A percentile compares a stretch with the other conserved stretches of the same genome.
phyloP scores from a whole-genome alignment of 2,888 invertebrate genomes.

The Miltochrista miniata region DNA sequence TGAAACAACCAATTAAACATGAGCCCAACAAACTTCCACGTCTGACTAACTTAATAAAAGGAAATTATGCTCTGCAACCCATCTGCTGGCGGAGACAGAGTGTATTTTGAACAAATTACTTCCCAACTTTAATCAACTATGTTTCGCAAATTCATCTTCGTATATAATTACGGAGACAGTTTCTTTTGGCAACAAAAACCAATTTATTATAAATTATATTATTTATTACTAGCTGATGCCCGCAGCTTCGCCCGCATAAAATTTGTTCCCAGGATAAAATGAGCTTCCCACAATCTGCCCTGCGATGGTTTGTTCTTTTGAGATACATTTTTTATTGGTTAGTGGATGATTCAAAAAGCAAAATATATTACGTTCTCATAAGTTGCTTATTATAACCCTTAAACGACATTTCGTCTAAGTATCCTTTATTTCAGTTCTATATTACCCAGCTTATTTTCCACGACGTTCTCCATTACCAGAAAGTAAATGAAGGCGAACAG shows the following conservation, averaged over 20 bases:
- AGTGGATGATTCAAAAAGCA: no score
- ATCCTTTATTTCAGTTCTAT: slow-evolving; percentile 33
- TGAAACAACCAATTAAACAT: slow-evolving; percentile 69
- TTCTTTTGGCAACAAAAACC: no score
- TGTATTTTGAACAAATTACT: slow-evolving; percentile 79
- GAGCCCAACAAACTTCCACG: slow-evolving; percentile 70
- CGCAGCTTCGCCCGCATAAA: no score
- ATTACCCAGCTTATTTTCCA: slow-evolving; percentile 46
- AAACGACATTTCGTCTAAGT: no score
- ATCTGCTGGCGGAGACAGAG: slow-evolving; percentile 71
- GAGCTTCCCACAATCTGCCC: no score
- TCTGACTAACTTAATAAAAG: slow-evolving; percentile 75
- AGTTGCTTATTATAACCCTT: no score
- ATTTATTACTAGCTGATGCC: no score
- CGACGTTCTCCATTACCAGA: slow-evolving; percentile 45
- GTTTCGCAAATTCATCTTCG: slow-evolving; percentile 45
- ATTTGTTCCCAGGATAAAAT: no score
- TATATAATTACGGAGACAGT: slow-evolving; percentile 8
- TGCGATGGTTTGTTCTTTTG: no score
- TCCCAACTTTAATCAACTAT: slow-evolving; percentile 74
- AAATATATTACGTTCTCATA: no score
- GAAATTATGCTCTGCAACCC: slow-evolving; percentile 73
- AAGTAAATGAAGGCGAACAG: slow-evolving; percentile 50
- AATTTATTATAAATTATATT: no score
- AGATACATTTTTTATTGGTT: no score